A percentile compares a stretch with the other conserved stretches of the same genome.
Conservation (phyloP, 2,888 invertebrate genomes). For the Drosophila koepferae region DNA sequence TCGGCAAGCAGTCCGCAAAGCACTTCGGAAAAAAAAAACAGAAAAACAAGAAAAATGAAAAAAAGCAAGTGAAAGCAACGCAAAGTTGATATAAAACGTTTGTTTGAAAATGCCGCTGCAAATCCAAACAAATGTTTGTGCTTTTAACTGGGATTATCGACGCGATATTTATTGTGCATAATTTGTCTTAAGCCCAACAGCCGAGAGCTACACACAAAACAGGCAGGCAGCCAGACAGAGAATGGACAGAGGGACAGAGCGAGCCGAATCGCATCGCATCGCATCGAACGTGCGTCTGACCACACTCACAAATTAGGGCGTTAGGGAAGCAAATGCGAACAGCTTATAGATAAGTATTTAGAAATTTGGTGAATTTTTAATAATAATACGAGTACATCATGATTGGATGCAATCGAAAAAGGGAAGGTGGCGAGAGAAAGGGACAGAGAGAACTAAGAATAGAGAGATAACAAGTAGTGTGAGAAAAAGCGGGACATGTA, state of each 20-base stretch:
- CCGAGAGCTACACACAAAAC: neutral
- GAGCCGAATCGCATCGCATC: neutral
- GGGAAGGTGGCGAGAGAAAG: neutral
- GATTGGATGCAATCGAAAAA: neutral
- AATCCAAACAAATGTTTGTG: conserved; percentile 78
- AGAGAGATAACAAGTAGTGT: too few species aligned
- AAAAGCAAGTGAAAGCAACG: neutral
- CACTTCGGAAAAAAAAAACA: conserved; percentile 15
- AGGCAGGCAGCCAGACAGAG: neutral
- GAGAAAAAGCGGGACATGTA: too few species aligned
- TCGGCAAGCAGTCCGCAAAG: conserved; percentile 27
- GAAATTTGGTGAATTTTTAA: neutral
- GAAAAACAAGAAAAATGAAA: neutral
- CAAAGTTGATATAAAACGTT: conserved; percentile 35
- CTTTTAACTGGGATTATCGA: conserved; percentile 78
- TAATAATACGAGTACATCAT: neutral
- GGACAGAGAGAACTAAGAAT: too few species aligned
- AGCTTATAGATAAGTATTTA: conserved; percentile 23
- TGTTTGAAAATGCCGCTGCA: conserved; percentile 51
- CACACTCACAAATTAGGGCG: conserved; percentile 28
- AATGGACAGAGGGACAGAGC: neutral
- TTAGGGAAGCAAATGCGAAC: conserved; percentile 26
- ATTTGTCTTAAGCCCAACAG: conserved; percentile 62
- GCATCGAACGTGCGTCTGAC: conserved; percentile 25
- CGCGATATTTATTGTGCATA: conserved; percentile 72